Evolutionary conservation across 2,888 invertebrate species (phyloP).

Genomic region (Ommatoiulus sabulosus): DNA sequence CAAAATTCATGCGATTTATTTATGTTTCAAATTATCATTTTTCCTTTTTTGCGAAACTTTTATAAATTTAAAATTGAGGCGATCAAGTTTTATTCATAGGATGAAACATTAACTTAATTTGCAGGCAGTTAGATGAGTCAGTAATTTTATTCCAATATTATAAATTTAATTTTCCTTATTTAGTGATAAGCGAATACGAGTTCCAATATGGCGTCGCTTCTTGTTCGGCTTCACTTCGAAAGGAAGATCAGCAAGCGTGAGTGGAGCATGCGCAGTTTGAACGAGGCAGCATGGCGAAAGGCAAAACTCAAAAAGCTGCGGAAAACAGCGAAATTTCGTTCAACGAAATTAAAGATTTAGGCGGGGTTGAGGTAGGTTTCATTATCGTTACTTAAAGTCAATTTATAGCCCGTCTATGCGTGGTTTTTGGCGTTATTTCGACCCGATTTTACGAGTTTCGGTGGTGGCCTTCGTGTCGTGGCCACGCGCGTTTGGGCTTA

Average conservation of each 20-base stretch:
- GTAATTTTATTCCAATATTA: no score
- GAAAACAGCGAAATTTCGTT: constrained; percentile 3
- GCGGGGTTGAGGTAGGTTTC: constrained; percentile 46
- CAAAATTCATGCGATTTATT: no score
- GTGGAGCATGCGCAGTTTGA: neutral
- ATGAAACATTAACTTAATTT: no score
- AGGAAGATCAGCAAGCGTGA: neutral
- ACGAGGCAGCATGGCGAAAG: constrained; percentile 42
- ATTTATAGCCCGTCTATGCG: neutral
- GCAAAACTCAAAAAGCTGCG: neutral
- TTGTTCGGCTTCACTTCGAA: neutral
- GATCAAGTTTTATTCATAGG: no score
- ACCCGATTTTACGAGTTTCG: no score
- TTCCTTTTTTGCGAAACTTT: no score
- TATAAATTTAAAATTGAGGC: no score
- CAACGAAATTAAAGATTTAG: constrained; percentile 2
- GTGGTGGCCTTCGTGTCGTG: no score
- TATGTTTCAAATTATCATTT: no score
- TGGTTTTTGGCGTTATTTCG: neutral
- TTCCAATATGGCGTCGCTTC: neutral
- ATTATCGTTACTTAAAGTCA: neutral
- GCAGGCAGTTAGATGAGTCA: no score
- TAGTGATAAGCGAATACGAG: neutral
- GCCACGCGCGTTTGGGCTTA: neutral
- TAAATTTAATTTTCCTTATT: no score